Evolutionary conservation across 2,113 vertebrate genomes (phyloP), one percentile per base, ranked within the genome.

Genomic region (Phrynocephalus versicolor): DNA sequence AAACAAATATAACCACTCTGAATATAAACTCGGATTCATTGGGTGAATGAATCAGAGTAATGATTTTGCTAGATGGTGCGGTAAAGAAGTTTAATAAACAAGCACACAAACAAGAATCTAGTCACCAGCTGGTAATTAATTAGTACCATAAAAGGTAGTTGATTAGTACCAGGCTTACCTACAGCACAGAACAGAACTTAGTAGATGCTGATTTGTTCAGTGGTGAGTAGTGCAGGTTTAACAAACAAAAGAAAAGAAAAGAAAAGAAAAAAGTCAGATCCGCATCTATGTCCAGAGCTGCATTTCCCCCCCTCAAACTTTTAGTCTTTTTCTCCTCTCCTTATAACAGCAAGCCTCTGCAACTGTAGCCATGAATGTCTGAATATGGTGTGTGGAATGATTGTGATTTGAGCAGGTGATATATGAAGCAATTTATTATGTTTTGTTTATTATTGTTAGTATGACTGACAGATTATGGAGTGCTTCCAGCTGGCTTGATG

Each of bases 111-210:
- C n/a, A n/a, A n/a, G n/a, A n/a, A 51, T 51, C 45, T 6, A 51
- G 45, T 51, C 45, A 51, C 45, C 45, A 6, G 45, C 10, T 51
- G 45, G 45, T 51, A 51, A 51, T 51, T 51, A 10, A 51, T 51
- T 51, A 51, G 45, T 51, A 51, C 5, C 64, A 39, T 39, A 86
- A 81, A 85, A 87, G 91, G 83, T 35, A 75, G 41, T 77, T 89
- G 81, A 88, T 90, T 81, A 87, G 86, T 90, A 85, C 91, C 33
- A 7, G 88, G 82, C 93, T 96, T 95, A 89, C 95, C 87, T 90
- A 88, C 92, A 82, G 83, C 90, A 86, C 89, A 91, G 85, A 83
- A 82, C 87, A 92, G 81, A 75, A 88, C 90, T 87, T 94, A 88
- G 89, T 88, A 91, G 86, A 86, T 76, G 88, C 82, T 88, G 88